A percentile compares a stretch with the other conserved stretches of the same genome.
These are phyloP conservation scores for Mystacides longicornis DNA, from an alignment of 2,888 invertebrate species.

Conservation along the genomic window DNA sequence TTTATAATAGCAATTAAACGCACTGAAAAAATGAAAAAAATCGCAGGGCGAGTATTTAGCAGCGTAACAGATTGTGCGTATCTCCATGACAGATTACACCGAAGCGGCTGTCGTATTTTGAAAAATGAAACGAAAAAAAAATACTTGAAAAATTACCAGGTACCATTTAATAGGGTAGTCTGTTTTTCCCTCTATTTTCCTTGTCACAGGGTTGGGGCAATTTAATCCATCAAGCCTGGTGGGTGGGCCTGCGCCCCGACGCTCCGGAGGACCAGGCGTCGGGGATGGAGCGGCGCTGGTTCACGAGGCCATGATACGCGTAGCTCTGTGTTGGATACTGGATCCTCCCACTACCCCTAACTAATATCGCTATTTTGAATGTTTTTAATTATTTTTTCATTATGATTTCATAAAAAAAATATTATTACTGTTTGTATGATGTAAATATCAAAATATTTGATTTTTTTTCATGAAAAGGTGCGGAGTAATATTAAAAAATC, in stretches of 20 bases:
- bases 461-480: too few species aligned
- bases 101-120: constrained; percentile 27
- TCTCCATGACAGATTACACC: constrained; percentile 23
- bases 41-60: not conserved
- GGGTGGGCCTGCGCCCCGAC: constrained; percentile 13
- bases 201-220: constrained; percentile 52
- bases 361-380: too few species aligned
- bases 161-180: constrained; percentile 47
- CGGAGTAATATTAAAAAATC: too few species aligned
- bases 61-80: constrained; percentile 16
- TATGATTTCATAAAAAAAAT: too few species aligned
- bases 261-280: not conserved
- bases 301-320: too few species aligned
- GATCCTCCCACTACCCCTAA: too few species aligned
- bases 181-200: constrained; percentile 44
- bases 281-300: not conserved
- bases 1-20: too few species aligned
- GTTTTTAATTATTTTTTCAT: too few species aligned
- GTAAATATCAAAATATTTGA: too few species aligned
- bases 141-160: constrained; percentile 51
- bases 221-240: constrained; percentile 47
- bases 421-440: too few species aligned
- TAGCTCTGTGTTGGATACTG: too few species aligned
- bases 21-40: too few species aligned
- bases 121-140: constrained; percentile 44